These are phyloP conservation scores for Ferrisia virgata DNA, from an alignment of 2,888 invertebrate genomes.

Conservation along the genomic window DNA sequence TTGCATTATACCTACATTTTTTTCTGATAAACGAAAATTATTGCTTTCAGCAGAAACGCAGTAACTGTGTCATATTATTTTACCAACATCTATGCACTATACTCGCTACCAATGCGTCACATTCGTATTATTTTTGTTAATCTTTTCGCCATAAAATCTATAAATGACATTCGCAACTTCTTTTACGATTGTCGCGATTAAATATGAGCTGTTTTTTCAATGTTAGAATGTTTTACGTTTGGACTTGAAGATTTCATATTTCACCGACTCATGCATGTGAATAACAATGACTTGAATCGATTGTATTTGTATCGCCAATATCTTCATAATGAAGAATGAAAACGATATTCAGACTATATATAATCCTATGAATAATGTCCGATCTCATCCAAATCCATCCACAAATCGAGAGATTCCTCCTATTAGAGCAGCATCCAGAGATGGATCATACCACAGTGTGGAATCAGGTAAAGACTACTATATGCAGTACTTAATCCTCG, in stretches of 20 bases:
- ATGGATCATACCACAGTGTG: constrained; percentile 43
- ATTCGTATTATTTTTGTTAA: not conserved
- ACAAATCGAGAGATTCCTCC: constrained; percentile 5
- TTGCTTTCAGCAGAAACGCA: not conserved
- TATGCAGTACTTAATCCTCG: too few species aligned
- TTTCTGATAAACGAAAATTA: constrained; percentile 1
- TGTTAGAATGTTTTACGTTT: not conserved
- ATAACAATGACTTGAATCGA: constrained; percentile 56
- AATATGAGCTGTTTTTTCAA: not conserved
- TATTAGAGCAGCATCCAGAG: constrained; percentile 30
- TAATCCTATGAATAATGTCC: constrained; percentile 46
- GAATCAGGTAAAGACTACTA: constrained; percentile 39
- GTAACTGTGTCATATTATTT: not conserved
- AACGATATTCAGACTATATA: constrained; percentile 48
- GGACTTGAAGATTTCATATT: not conserved
- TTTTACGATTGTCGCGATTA: not conserved
- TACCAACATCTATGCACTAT: not conserved
- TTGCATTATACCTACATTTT: not conserved
- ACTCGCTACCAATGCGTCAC: not conserved
- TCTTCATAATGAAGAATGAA: constrained; percentile 57
- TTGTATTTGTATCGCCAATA: constrained; percentile 54
- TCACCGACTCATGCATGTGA: constrained; percentile 56
- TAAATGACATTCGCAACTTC: not conserved
- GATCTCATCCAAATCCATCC: constrained; percentile 18
- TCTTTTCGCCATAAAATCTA: not conserved